phyloP scores from a whole-genome alignment of 30 jellyfish, hydroid and myxozoan genomes.

The Aurelia coerulea region DNA sequence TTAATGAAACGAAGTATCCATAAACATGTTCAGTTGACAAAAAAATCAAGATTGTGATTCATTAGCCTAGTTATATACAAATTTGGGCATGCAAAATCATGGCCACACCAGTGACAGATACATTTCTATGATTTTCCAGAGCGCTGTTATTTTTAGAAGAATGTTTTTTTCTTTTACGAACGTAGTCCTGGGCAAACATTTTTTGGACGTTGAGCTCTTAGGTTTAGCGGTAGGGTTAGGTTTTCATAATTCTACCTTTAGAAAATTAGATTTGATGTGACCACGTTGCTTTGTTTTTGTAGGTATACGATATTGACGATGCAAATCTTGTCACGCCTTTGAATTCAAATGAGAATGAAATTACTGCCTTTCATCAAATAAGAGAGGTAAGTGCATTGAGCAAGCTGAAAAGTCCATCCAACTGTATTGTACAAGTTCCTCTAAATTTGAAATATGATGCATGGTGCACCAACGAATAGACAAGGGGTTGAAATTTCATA shows the following conservation, averaged over 20 bases:
- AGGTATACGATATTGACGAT: slow-evolving; percentile 67
- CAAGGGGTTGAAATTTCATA: neutral
- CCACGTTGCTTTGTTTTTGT: neutral
- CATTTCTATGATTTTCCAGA: too few species aligned
- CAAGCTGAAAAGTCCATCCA: neutral
- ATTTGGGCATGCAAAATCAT: neutral
- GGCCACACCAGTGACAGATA: neutral
- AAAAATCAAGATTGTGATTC: neutral
- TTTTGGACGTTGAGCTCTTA: too few species aligned
- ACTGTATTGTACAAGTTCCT: neutral
- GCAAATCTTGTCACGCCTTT: slow-evolving; percentile 28
- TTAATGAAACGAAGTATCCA: too few species aligned
- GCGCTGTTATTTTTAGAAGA: too few species aligned
- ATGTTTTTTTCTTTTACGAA: too few species aligned
- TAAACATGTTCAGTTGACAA: neutral
- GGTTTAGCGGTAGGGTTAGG: too few species aligned
- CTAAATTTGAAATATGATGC: neutral
- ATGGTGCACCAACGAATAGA: neutral
- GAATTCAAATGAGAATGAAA: slow-evolving; percentile 6
- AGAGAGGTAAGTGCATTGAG: slow-evolving; percentile 46
- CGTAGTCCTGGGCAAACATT: too few species aligned
- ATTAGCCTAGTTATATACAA: neutral
- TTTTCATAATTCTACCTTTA: too few species aligned
- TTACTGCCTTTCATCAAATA: slow-evolving; percentile 44
- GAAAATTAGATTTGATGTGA: too few species aligned